Conservation (phyloP, 2,888 invertebrate genomes). For the Trachelus stipa region DNA sequence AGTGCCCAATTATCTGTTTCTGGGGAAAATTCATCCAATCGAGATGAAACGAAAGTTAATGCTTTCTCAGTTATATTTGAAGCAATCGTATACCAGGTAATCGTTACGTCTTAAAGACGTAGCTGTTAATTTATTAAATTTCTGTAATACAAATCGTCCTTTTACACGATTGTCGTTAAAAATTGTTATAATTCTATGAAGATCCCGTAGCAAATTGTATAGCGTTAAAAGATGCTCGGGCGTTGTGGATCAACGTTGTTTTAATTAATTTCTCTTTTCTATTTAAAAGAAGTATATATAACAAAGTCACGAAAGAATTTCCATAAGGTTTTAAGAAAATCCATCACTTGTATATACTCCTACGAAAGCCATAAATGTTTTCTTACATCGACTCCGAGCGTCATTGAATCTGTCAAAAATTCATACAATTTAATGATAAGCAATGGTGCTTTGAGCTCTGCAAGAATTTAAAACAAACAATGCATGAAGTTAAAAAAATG, state of each 20-base stretch:
- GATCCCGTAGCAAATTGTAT: background rate
- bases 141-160: background rate
- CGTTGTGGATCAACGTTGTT: background rate
- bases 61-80: background rate
- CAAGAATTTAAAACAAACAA: background rate
- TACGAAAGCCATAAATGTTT: background rate
- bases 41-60: background rate
- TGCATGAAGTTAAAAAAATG: background rate
- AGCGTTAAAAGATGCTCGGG: background rate
- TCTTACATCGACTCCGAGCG: background rate
- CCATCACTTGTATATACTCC: background rate
- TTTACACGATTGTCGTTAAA: slow-evolving; percentile 3
- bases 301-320: background rate
- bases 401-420: background rate
- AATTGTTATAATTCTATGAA: background rate
- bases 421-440: background rate
- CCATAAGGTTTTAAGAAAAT: background rate
- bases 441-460: background rate
- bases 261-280: background rate
- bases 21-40: background rate
- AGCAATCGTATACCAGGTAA: background rate
- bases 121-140: background rate
- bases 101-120: background rate
- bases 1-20: background rate
- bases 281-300: background rate